Base-by-base conservation (phyloP, 2,888 invertebrate genomes). In the Rotaria macrura region DNA sequence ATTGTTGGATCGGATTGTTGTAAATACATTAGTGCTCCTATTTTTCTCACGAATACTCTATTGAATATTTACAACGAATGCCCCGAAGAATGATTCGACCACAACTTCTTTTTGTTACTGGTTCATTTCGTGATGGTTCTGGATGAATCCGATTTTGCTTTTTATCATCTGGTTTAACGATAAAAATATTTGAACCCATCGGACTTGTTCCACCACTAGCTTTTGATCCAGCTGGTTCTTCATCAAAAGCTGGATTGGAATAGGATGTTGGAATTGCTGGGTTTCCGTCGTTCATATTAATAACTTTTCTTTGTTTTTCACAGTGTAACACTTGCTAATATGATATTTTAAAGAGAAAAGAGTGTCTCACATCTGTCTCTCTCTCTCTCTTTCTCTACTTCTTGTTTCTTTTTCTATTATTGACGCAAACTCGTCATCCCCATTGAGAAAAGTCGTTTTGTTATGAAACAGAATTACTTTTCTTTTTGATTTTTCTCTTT, bases 141-240 rank as follows among this genome's bases (percentile, higher is more conserved):
- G 65, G 65, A 65, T 65, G 65, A 7, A 25, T 17, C 14, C 34
- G 65, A 65, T 17, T 38, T 65, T 5, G 17, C 17, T 43, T 43
- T n/a, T 17, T 43, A 43, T 79, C 79, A 79, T 79, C 43, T 20
- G 79, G 43, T 43, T 43, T 43, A 43, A 79, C 79, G 12, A 79
- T 79, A 25, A 79, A 79, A 79, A 79, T 79, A 43, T 79, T 79
- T 25, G 79, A 79, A 79, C 79, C 79, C 79, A 79, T 79, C 20
- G 79, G 79, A 79, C 79, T 79, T 79, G 43, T 9, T 43, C 25
- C 79, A 43, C 2, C 14, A 79, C 79, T 79, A 14, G 14, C 25
- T 40, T 25, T 25, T 25, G 14, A 9, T 74, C 40, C 43, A 74
- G 43, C 6, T 79, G 79, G n/a, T 12, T 79, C 79, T 1, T 43